phyloP scores from a whole-genome alignment of 2,797 vertebrate genomes.

The Halcyon badia region DNA sequence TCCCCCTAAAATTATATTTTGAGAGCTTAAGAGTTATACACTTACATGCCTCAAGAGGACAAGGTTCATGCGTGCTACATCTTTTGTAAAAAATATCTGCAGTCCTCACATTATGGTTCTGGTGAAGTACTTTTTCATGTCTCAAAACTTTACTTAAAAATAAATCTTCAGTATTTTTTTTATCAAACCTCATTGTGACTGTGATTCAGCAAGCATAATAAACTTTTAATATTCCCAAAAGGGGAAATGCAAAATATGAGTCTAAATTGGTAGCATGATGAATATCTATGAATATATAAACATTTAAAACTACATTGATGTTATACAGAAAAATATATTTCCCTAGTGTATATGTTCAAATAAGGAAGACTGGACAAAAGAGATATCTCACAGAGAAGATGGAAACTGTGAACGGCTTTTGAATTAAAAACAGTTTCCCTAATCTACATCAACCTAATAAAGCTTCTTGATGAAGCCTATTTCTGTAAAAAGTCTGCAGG shows the following conservation, averaged over 20 bases:
- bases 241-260: neutral
- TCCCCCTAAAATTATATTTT: neutral
- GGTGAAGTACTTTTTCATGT: neutral
- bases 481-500: neutral
- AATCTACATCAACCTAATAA: constrained; percentile 37
- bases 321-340: constrained; percentile 51
- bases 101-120: neutral
- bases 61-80: neutral
- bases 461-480: neutral
- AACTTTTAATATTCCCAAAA: constrained; percentile 17
- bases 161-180: constrained; percentile 20
- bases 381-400: constrained; percentile 24
- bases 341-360: constrained; percentile 13
- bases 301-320: neutral
- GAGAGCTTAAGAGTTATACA: neutral
- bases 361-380: neutral
- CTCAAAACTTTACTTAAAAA: constrained; percentile 19
- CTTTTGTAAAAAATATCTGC: neutral
- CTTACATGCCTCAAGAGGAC: neutral
- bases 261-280: constrained; percentile 18
- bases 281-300: constrained; percentile 49
- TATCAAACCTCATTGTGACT: neutral
- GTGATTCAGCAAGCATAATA: neutral
- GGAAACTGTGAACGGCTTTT: neutral
- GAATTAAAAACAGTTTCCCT: constrained; percentile 27